A percentile compares a stretch with the other conserved stretches of the same genome.
Evolutionary conservation across 2,888 invertebrate genomes (phyloP).

Genomic region (Drosophila ezoana): DNA sequence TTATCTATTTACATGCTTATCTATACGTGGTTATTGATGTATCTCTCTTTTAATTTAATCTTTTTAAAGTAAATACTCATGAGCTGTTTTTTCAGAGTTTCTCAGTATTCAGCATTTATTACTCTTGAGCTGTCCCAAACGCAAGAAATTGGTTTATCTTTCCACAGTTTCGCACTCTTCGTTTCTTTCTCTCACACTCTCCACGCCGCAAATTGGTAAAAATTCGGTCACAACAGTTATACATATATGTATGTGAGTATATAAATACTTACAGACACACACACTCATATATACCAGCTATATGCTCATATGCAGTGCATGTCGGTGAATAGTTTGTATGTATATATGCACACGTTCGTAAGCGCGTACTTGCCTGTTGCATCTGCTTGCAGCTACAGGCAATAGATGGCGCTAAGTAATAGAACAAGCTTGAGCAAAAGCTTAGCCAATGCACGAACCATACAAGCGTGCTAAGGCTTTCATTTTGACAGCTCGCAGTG

Average conservation of each 20-base stretch:
- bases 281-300: not conserved
- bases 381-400: not conserved
- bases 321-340: not conserved
- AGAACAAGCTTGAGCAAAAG: not conserved
- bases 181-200: not conserved
- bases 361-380: constrained; percentile 25
- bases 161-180: no score
- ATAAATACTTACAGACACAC: not conserved
- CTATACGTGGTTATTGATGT: not conserved
- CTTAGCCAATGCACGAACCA: constrained; percentile 29
- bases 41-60: not conserved
- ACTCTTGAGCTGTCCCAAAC: no score
- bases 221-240: constrained; percentile 9
- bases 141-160: no score
- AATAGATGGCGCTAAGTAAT: constrained; percentile 28
- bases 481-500: not conserved
- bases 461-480: not conserved
- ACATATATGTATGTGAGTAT: constrained; percentile 1
- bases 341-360: not conserved
- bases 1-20: not conserved
- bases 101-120: no score
- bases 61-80: no score
- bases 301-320: not conserved
- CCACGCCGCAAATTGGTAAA: not conserved
- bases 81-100: no score